Conservation (phyloP, 2,113 vertebrate species). For the Oophaga pumilio region DNA sequence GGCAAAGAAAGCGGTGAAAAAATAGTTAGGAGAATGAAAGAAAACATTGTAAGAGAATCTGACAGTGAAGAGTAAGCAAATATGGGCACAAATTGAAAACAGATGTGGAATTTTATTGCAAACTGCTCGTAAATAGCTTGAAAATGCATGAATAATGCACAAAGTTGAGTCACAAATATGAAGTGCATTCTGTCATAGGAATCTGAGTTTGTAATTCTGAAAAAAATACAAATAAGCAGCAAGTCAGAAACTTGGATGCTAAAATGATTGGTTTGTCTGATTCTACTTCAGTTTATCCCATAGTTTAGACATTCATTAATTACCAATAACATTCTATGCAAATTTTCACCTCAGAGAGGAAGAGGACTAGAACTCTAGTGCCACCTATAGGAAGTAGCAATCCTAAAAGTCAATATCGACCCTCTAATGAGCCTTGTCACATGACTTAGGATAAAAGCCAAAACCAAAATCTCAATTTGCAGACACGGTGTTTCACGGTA, state of each 20-base stretch:
- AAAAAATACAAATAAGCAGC: not conserved
- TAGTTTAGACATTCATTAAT: not conserved
- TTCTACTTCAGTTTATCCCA: not conserved
- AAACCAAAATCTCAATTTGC: too few species aligned
- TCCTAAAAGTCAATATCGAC: too few species aligned
- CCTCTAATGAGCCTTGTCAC: too few species aligned
- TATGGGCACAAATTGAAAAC: slow-evolving; percentile 43
- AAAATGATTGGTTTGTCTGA: not conserved
- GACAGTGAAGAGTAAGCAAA: slow-evolving; percentile 40
- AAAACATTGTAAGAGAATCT: slow-evolving; percentile 28
- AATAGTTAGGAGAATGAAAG: slow-evolving; percentile 14
- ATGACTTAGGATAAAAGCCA: too few species aligned
- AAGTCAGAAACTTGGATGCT: not conserved
- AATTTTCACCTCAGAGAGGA: too few species aligned
- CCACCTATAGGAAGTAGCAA: too few species aligned
- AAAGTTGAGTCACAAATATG: slow-evolving; percentile 13
- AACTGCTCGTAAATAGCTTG: slow-evolving; percentile 23
- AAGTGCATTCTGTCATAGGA: not conserved
- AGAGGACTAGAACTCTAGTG: too few species aligned
- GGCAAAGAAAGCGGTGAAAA: not conserved
- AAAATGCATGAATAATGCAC: slow-evolving; percentile 33
- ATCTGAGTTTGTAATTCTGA: not conserved
- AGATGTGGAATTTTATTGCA: slow-evolving; percentile 44
- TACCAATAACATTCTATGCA: not conserved
- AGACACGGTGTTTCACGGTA: too few species aligned